Evolutionary conservation across 2,113 vertebrate genomes (phyloP).

Genomic region (Festucalex cinctus): DNA sequence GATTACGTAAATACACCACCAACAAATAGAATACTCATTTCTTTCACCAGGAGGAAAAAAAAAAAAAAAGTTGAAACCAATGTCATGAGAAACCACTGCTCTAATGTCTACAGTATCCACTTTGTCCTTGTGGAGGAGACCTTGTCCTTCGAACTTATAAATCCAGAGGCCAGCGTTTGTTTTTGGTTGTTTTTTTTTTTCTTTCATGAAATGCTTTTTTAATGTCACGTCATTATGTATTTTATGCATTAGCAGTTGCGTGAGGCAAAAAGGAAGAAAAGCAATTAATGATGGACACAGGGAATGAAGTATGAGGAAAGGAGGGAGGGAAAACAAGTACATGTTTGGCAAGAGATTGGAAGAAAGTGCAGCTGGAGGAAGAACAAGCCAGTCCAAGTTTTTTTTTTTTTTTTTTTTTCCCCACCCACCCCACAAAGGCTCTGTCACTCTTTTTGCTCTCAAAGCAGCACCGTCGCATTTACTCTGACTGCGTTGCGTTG

Average conservation of each 20-base stretch:
- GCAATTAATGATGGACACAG: conserved; percentile 41
- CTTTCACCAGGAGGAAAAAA: too few species aligned
- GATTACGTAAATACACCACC: too few species aligned
- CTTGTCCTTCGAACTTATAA: conserved; percentile 16
- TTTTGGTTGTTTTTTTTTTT: conserved; percentile 37
- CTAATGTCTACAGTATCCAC: background rate
- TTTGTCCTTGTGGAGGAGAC: conserved; percentile 16
- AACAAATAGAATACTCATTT: too few species aligned
- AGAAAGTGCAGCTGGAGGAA: conserved; percentile 65
- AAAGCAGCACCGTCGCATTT: conserved; percentile 21
- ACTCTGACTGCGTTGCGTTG: conserved; percentile 9
- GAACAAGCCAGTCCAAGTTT: conserved; percentile 53
- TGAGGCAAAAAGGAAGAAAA: conserved; percentile 45
- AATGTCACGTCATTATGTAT: conserved; percentile 29
- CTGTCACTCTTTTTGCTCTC: conserved; percentile 42
- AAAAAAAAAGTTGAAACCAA: conserved; percentile 5
- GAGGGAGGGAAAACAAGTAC: conserved; percentile 56
- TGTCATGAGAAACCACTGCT: conserved; percentile 22
- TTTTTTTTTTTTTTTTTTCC: conserved; percentile 13
- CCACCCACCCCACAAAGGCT: conserved; percentile 20
- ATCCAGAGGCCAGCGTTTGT: background rate
- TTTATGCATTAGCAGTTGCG: conserved; percentile 41
- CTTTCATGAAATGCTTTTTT: conserved; percentile 32
- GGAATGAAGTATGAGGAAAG: conserved; percentile 50
- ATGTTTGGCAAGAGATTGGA: conserved; percentile 59